A percentile compares a stretch with the other conserved stretches of the same genome.
These are phyloP conservation scores for Iphiclides podalirius DNA, from an alignment of 2,888 invertebrate genomes.

Conservation along the genomic window DNA sequence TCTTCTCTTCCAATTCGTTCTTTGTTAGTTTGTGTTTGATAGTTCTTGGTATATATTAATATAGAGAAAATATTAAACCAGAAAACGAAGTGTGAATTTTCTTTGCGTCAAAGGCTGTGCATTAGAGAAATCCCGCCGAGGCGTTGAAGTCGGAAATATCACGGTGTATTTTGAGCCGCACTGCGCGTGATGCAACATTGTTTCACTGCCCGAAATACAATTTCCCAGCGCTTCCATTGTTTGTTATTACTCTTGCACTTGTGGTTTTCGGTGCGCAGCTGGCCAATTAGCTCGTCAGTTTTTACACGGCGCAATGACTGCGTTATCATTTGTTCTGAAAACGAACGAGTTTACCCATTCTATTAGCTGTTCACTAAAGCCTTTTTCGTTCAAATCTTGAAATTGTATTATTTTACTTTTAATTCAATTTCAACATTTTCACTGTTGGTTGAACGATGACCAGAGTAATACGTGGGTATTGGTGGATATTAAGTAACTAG, in stretches of 20 bases:
- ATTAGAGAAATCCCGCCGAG: neutral
- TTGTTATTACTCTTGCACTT: constrained; percentile 15
- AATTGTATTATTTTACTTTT: too few species aligned
- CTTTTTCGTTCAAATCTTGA: neutral
- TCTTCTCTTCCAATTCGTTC: too few species aligned
- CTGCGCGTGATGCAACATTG: constrained; percentile 9
- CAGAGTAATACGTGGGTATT: too few species aligned
- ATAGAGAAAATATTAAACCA: neutral
- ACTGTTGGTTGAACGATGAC: too few species aligned
- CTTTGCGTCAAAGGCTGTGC: neutral
- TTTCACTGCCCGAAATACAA: constrained; percentile 12
- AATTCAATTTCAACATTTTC: too few species aligned
- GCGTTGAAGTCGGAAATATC: neutral
- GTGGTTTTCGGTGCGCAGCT: neutral
- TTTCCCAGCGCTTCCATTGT: constrained; percentile 14
- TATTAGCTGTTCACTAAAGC: neutral
- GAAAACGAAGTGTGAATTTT: neutral
- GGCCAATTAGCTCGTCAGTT: constrained; percentile 12
- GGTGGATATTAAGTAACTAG: too few species aligned
- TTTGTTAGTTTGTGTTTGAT: too few species aligned
- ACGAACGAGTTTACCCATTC: neutral
- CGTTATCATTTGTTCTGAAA: neutral
- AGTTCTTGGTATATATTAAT: too few species aligned
- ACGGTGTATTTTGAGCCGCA: constrained; percentile 3
- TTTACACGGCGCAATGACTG: neutral